These are phyloP conservation scores for Camelus bactrianus DNA, from an alignment of 2,113 vertebrate species.

Conservation along the genomic window DNA sequence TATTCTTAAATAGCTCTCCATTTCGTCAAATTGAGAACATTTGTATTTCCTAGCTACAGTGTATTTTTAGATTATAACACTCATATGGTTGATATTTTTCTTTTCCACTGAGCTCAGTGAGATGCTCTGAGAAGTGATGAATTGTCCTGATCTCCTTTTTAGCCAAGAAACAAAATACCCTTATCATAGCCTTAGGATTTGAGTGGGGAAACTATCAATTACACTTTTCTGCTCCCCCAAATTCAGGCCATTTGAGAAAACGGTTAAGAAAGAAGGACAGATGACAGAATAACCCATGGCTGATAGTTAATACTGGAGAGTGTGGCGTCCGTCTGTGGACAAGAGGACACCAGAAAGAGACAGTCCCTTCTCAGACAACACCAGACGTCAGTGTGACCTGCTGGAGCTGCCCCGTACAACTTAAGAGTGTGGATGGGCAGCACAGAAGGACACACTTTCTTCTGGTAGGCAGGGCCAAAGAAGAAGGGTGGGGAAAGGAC, in stretches of 20 bases:
- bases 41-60: slow-evolving; percentile 33
- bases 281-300: background rate
- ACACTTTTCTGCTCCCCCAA: background rate
- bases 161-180: slow-evolving; percentile 7
- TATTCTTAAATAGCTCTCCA: slow-evolving; percentile 10
- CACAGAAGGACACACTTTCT: background rate
- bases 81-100: slow-evolving; percentile 21
- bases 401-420: background rate
- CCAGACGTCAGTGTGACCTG: background rate
- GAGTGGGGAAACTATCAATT: background rate
- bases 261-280: background rate
- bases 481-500: background rate
- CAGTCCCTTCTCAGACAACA: background rate
- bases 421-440: background rate
- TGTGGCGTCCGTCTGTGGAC: background rate
- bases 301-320: background rate
- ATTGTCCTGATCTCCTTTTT: background rate
- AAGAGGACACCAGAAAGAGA: background rate
- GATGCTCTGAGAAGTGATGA: slow-evolving; percentile 13
- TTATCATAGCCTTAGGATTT: background rate
- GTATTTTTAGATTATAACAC: slow-evolving; percentile 44
- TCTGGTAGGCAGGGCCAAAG: background rate
- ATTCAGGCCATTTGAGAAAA: background rate
- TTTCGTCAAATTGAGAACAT: slow-evolving; percentile 56
- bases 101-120: background rate